These are phyloP conservation scores for Varecia variegata DNA, from an alignment of 2,797 vertebrate species.

Conservation along the genomic window DNA sequence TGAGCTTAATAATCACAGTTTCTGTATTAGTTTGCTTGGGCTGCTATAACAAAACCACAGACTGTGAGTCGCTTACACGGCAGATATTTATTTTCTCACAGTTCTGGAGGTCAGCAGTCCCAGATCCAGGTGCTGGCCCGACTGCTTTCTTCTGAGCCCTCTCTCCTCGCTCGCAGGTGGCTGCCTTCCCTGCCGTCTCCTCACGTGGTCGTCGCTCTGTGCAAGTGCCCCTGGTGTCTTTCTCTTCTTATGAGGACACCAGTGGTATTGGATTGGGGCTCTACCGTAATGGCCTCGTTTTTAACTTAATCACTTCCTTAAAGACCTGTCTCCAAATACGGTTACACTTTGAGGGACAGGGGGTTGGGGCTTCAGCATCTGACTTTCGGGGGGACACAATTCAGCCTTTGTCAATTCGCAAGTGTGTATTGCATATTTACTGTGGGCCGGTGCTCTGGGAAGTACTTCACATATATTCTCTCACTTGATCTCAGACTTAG, in stretches of 20 bases:
- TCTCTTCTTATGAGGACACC: neutral
- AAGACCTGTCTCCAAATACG: neutral
- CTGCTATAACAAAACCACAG: neutral
- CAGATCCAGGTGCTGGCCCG: neutral
- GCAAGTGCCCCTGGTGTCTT: neutral
- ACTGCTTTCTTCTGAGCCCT: neutral
- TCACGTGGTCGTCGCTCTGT: fast-evolving
- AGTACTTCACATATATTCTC: neutral
- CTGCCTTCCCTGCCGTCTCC: no score
- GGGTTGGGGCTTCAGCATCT: neutral
- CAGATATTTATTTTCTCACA: neutral
- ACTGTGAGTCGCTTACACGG: neutral
- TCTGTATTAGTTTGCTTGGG: neutral
- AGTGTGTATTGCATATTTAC: neutral
- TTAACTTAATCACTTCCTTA: neutral
- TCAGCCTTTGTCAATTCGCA: neutral
- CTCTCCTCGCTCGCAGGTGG: neutral
- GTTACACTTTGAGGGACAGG: neutral
- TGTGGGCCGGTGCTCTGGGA: neutral
- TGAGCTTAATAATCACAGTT: neutral
- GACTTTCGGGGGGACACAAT: neutral
- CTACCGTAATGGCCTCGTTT: neutral
- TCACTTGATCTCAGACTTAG: neutral
- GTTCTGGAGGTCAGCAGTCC: neutral
- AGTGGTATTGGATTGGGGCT: neutral